A percentile compares a stretch with the other conserved stretches of the same genome.
These are phyloP conservation scores for Otis tarda DNA, from an alignment of 2,113 vertebrate species.

Conservation along the genomic window DNA sequence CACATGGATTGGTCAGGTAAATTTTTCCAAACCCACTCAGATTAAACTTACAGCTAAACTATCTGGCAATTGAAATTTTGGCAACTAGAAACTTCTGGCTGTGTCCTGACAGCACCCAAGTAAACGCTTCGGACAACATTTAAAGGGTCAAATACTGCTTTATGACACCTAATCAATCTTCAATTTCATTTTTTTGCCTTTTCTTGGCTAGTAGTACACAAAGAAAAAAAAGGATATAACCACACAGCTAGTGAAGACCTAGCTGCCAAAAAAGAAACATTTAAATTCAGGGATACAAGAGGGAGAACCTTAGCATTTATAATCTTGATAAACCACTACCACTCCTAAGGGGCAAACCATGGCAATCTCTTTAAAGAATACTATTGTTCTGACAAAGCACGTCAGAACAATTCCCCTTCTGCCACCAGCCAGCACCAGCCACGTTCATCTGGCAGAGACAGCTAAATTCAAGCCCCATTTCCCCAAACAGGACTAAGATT, in stretches of 20 bases:
- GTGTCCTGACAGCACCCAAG: not conserved
- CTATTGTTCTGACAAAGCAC: not conserved
- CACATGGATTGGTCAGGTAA: not conserved
- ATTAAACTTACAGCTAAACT: not conserved
- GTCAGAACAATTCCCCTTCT: not conserved
- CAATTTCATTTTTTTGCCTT: not conserved
- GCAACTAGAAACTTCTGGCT: not conserved
- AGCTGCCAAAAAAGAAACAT: not conserved
- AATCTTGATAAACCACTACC: not conserved
- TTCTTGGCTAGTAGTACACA: not conserved
- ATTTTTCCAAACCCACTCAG: not conserved
- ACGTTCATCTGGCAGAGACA: not conserved
- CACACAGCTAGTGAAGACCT: not conserved
- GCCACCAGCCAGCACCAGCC: not conserved
- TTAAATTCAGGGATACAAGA: not conserved
- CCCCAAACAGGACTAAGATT: not conserved
- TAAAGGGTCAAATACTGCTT: not conserved
- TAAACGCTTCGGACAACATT: not conserved
- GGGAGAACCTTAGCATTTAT: not conserved
- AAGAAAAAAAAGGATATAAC: not conserved
- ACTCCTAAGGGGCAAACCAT: not conserved
- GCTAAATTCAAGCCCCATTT: not conserved
- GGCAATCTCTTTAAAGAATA: not conserved
- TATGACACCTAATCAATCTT: not conserved
- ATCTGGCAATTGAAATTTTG: not conserved